These are phyloP conservation scores for Cataglyphis altisquamis DNA, from an alignment of 2,888 invertebrate genomes.

Conservation along the genomic window DNA sequence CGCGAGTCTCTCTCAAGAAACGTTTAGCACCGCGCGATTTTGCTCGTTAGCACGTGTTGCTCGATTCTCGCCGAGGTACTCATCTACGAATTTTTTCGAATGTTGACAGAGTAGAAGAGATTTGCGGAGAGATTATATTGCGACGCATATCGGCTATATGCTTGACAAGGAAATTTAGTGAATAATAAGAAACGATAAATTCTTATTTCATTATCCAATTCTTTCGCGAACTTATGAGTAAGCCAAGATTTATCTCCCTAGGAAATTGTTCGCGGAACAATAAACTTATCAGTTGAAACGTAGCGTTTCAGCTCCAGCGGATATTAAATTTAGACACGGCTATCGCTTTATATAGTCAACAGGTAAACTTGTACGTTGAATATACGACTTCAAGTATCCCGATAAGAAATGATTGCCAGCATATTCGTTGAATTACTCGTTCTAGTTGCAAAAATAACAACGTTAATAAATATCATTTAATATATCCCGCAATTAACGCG, in stretches of 20 bases:
- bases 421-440: background rate
- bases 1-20: slow-evolving; percentile 36
- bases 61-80: slow-evolving; percentile 12
- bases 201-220: background rate
- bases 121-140: background rate
- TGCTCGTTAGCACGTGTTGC: slow-evolving; percentile 46
- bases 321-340: slow-evolving; percentile 15
- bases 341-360: background rate
- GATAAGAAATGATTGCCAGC: slow-evolving; percentile 10
- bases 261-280: slow-evolving; percentile 20
- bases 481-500: background rate
- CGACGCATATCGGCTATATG: background rate
- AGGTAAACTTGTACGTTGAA: slow-evolving; percentile 17
- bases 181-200: background rate
- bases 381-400: background rate
- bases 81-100: background rate
- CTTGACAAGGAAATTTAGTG: background rate
- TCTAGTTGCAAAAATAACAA: background rate
- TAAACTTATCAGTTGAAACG: slow-evolving; percentile 34
- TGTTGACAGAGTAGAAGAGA: background rate
- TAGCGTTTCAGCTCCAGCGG: slow-evolving; percentile 19
- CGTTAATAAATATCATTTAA: background rate
- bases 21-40: slow-evolving; percentile 50
- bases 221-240: background rate
- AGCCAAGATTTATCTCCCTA: background rate